Conservation (phyloP, 2,113 vertebrate species). For the Anoplopoma fimbria region DNA sequence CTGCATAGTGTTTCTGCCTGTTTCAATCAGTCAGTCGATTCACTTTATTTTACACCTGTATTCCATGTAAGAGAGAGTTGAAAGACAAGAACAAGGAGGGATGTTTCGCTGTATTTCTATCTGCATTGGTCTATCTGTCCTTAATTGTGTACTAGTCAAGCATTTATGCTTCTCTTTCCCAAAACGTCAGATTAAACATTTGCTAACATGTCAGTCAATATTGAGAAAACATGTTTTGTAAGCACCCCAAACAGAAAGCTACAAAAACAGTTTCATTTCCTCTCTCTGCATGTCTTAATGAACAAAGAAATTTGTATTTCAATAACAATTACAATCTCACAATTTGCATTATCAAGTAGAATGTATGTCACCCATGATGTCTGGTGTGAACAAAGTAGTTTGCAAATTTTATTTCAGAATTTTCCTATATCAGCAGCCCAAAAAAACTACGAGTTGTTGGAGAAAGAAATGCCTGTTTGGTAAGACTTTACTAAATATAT, state of each 20-base stretch:
- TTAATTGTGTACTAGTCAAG: conserved; percentile 8
- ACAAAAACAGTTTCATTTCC: not conserved
- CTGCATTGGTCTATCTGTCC: not conserved
- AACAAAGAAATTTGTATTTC: not conserved
- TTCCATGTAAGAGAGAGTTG: not conserved
- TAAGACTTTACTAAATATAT: not conserved
- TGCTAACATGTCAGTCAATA: conserved; percentile 9
- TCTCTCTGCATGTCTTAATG: not conserved
- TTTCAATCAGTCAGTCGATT: conserved; percentile 41
- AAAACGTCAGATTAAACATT: conserved; percentile 4
- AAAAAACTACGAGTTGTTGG: not conserved
- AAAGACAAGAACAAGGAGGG: not conserved
- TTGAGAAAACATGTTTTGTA: not conserved
- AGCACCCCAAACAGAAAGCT: not conserved
- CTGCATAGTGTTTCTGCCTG: not conserved
- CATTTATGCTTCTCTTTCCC: not conserved
- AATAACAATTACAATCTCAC: not conserved
- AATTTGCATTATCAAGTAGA: conserved; percentile 29
- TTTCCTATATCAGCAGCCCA: not conserved
- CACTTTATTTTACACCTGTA: conserved; percentile 41
- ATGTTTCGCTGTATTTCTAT: not conserved
- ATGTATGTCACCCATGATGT: not conserved
- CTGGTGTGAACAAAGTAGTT: not conserved
- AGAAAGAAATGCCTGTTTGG: not conserved
- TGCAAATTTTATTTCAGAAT: not conserved